Conservation (phyloP, 2,113 vertebrate species). For the Cairina moschata region DNA sequence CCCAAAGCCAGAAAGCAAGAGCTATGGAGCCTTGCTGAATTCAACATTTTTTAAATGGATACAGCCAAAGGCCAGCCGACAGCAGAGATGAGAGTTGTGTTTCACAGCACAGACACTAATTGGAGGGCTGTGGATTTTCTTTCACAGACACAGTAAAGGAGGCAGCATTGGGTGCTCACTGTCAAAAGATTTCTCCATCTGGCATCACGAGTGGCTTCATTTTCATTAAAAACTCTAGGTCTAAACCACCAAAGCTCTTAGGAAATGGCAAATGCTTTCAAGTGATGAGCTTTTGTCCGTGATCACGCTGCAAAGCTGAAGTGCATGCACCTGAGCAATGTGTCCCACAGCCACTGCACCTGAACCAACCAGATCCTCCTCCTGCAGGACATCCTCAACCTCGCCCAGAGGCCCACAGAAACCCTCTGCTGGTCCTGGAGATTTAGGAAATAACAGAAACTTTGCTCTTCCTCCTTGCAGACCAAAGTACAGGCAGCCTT, state of each 20-base stretch:
- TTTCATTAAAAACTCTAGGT: neutral
- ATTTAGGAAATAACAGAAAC: neutral
- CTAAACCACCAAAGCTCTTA: neutral
- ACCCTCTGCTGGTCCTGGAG: accelerated
- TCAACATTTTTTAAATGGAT: neutral
- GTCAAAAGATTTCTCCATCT: neutral
- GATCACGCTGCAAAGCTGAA: neutral
- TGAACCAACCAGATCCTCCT: neutral
- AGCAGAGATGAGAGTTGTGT: neutral
- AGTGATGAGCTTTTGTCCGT: neutral
- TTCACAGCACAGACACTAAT: neutral
- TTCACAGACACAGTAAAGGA: neutral
- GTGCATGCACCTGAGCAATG: neutral
- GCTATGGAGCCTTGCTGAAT: neutral
- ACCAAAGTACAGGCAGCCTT: neutral
- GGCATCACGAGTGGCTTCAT: neutral
- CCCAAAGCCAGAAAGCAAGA: neutral
- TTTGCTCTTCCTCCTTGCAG: neutral
- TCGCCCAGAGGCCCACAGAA: neutral
- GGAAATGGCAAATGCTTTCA: neutral
- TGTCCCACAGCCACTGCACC: neutral
- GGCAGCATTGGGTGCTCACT: neutral
- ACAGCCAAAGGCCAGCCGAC: neutral
- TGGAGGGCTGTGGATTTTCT: neutral
- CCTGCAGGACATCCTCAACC: neutral